These are phyloP conservation scores for Chaenocephalus aceratus DNA, from an alignment of 2,113 vertebrate species.

Conservation along the genomic window DNA sequence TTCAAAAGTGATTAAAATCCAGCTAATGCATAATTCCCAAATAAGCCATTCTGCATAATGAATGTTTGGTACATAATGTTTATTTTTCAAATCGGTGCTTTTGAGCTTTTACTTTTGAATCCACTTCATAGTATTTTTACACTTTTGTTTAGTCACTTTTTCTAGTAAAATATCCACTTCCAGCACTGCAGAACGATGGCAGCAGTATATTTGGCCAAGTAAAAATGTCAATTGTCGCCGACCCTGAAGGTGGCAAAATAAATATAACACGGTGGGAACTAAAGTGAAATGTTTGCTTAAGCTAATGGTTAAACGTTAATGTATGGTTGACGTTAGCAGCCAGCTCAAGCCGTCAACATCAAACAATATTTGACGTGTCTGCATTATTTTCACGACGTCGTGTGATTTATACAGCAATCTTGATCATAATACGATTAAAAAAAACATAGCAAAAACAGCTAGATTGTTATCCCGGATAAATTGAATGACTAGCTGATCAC, in stretches of 20 bases:
- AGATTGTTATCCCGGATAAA: constrained; percentile 20
- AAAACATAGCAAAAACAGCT: neutral
- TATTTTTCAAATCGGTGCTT: neutral
- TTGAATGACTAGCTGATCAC: constrained; percentile 22
- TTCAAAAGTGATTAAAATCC: too few relatives aligned
- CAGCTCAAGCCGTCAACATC: neutral
- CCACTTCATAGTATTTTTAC: too few relatives aligned
- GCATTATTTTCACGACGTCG: accelerated
- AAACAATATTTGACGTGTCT: neutral
- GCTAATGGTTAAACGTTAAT: constrained; percentile 22
- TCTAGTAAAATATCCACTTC: neutral
- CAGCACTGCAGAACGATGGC: neutral
- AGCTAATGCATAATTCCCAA: too few relatives aligned
- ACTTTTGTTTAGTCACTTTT: neutral
- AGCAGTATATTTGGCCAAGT: neutral
- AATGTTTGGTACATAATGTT: neutral
- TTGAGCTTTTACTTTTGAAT: neutral
- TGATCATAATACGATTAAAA: neutral
- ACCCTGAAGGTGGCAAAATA: neutral
- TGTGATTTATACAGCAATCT: neutral
- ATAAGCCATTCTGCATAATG: neutral
- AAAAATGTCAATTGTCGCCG: neutral
- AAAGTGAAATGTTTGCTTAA: constrained; percentile 26
- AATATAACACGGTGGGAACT: neutral
- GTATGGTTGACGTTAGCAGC: neutral